Conservation (phyloP, 2,888 invertebrate species). For the Pomacea canaliculata region DNA sequence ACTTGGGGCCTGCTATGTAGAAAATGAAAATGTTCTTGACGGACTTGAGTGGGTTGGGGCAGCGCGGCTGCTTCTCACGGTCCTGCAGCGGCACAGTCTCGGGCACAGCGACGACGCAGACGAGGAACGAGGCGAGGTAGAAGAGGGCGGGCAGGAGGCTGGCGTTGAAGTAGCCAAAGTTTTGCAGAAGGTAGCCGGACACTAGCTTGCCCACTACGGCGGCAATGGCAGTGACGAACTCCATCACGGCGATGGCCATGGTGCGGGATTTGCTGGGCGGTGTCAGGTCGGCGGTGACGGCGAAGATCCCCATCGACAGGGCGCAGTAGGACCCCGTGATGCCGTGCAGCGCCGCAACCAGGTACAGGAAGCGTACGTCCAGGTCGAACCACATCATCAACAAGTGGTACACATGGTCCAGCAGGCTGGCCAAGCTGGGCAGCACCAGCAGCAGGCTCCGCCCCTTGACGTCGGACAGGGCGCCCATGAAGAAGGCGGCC, state of each 20-base stretch:
- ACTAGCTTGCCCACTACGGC: slow-evolving; percentile 22
- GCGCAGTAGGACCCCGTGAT: slow-evolving; percentile 38
- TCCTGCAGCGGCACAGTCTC: slow-evolving; percentile 26
- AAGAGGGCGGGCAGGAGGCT: slow-evolving; percentile 26
- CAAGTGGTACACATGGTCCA: not conserved
- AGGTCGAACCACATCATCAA: slow-evolving; percentile 28
- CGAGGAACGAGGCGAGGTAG: not conserved
- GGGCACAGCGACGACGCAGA: slow-evolving; percentile 31
- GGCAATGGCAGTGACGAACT: slow-evolving; percentile 31
- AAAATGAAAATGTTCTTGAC: slow-evolving; percentile 30
- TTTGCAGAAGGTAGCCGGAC: slow-evolving; percentile 37
- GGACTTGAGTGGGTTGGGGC: slow-evolving; percentile 12
- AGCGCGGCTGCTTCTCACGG: slow-evolving; percentile 20
- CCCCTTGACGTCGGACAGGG: not conserved
- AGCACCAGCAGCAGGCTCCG: not conserved
- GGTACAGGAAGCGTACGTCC: slow-evolving; percentile 32
- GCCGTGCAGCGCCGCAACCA: slow-evolving; percentile 37
- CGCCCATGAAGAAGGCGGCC: not conserved
- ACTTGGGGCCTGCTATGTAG: slow-evolving; percentile 33
- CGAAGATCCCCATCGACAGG: slow-evolving; percentile 36
- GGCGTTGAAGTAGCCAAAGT: slow-evolving; percentile 35
- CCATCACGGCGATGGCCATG: slow-evolving; percentile 34
- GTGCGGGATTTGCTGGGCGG: slow-evolving; percentile 28
- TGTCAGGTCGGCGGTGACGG: slow-evolving; percentile 39
- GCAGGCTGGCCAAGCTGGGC: not conserved